Percentiles rank a stretch among this genome's conserved stretches.
Evolutionary conservation across 1,140 invertebrate species (phyloP).

Genomic region (Caenorhabditis elegans): WBcel235 BX284606.5:13592501-13593000

Average conservation of each 20-base stretch:
- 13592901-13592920: neutral
- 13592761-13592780: too few species aligned
- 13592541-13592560: too few species aligned
- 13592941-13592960: neutral
- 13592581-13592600: neutral
- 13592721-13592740: neutral
- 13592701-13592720: neutral
- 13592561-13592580: neutral
- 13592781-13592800: too few species aligned
- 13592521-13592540: neutral
- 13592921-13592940: neutral
- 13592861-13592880: too few species aligned
- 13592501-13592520: conserved; percentile 4
- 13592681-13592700: neutral
- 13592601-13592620: conserved; percentile 10
- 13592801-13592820: too few species aligned
- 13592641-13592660: neutral
- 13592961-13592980: neutral
- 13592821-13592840: too few species aligned
- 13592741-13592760: conserved; percentile 1
- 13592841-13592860: too few species aligned
- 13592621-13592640: neutral
- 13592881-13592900: too few species aligned
- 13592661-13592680: neutral
- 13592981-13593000: neutral